A percentile compares a stretch with the other conserved stretches of the same genome.
Evolutionary conservation across 1,140 invertebrate genomes (phyloP).

Genomic region (Heliconius melpomene): DNA sequence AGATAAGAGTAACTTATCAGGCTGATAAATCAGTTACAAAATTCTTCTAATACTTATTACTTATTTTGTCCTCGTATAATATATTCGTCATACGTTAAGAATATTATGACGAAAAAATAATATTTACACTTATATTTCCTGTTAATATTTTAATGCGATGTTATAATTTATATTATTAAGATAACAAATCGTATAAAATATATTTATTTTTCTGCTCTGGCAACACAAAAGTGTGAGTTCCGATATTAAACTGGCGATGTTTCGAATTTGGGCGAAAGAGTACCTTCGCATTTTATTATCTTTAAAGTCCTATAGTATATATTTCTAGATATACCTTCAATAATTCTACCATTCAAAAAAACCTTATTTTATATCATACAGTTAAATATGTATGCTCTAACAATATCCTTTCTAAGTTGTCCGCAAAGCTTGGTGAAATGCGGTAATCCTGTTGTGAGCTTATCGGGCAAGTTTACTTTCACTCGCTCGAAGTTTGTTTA

Average conservation of each 20-base stretch:
- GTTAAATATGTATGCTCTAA: neutral
- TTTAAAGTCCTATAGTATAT: neutral
- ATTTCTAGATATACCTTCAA: neutral
- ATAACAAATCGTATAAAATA: neutral
- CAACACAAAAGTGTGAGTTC: too few species aligned
- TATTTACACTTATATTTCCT: neutral
- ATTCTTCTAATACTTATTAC: neutral
- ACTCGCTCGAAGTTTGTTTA: conserved; percentile 37
- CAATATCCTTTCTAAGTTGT: conserved; percentile 37
- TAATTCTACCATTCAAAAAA: too few species aligned
- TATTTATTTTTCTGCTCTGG: too few species aligned
- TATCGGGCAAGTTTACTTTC: conserved; percentile 60
- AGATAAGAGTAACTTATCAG: neutral
- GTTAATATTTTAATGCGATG: neutral
- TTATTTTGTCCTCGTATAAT: neutral
- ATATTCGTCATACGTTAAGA: neutral
- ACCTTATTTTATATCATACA: neutral
- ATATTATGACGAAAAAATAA: neutral
- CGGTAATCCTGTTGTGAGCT: conserved; percentile 41
- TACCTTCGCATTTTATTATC: too few species aligned
- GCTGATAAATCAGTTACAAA: neutral
- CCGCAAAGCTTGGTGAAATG: conserved; percentile 57
- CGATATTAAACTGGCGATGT: too few species aligned
- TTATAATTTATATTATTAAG: neutral
- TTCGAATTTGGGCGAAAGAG: too few species aligned